Evolutionary conservation across 2,888 invertebrate genomes (phyloP), one percentile per base, ranked within the genome.

Genomic region (Buathra laborator): DNA sequence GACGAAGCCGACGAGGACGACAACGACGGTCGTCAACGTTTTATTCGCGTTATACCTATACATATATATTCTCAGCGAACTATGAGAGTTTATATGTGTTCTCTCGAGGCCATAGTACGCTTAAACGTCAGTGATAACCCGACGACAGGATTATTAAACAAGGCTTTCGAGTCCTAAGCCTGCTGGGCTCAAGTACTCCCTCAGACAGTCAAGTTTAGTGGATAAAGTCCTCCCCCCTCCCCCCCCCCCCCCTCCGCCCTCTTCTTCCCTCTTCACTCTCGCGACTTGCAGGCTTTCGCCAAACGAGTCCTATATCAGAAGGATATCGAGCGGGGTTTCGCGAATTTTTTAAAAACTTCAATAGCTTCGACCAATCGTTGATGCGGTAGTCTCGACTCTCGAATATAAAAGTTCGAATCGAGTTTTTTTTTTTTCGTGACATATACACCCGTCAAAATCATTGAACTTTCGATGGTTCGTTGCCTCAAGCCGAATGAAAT

Each of bases 131-230:
- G 76, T 76, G 83, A 68, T 71, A 86, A 81, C 74, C 77, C 78
- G 80, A 51, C 83, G 83, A 83, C 83, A 83, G 85, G 74, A 86
- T 86, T 86, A 86, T 83, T 86, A 86, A 86, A 83, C 85, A 77
- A 72, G 77, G 85, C 80, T 83, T 83, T 62, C 59, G 76, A 78
- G 83, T 77, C 74, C 80, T 78, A 83, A 77, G 83, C 77, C 81
- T 77, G 59, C 67, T 66, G 37, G 68, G 75, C 80, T 84, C 72
- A 76, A 74, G 46, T 67, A 66, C 66, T 75, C 37, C 53, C 59
- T 78, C 72, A 62, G 78, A 74, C 53, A 81, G 78, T 68, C 56
- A 70, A 72, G 77, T 70, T 72, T 68, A 75, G 78, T 78, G 67
- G 66, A 76, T 76, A 51, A 76, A 76, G 66, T 51, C 66, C 76